phyloP scores from a whole-genome alignment of 2,113 vertebrate genomes.

The Platysteira castanea region DNA sequence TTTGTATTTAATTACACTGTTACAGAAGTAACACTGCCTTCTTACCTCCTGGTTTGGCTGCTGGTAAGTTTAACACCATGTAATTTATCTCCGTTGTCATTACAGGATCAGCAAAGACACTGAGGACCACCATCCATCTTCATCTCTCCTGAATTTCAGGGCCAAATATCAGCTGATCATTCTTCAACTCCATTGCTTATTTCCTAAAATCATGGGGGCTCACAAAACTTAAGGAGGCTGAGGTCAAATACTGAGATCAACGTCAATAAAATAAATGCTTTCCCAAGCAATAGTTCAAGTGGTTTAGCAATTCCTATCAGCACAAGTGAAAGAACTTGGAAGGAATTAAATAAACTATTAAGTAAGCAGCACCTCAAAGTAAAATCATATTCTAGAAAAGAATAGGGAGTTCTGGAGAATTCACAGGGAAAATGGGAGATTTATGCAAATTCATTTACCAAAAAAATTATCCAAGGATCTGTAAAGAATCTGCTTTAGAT shows the following conservation, averaged over 20 bases:
- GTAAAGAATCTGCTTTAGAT: not conserved
- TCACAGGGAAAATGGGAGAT: not conserved
- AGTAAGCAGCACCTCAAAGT: not conserved
- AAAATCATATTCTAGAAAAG: not conserved
- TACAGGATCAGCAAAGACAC: not conserved
- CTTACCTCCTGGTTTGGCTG: not conserved
- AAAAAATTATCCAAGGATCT: not conserved
- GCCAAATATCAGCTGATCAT: not conserved
- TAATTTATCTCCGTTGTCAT: not conserved
- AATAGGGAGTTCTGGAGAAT: not conserved
- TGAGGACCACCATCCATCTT: not conserved
- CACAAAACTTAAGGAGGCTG: not conserved
- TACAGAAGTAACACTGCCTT: not conserved
- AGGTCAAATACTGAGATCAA: not conserved
- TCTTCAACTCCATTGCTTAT: not conserved
- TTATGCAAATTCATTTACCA: not conserved
- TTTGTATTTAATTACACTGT: not conserved
- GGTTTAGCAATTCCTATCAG: not conserved
- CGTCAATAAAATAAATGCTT: not conserved
- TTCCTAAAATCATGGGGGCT: not conserved
- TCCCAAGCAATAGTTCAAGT: not conserved
- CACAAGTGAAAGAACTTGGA: not conserved
- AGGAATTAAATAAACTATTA: not conserved
- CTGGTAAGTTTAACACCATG: not conserved
- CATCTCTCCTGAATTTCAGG: not conserved